These are phyloP conservation scores for Notothenia coriiceps DNA, from an alignment of 2,113 vertebrate genomes.

Conservation along the genomic window DNA sequence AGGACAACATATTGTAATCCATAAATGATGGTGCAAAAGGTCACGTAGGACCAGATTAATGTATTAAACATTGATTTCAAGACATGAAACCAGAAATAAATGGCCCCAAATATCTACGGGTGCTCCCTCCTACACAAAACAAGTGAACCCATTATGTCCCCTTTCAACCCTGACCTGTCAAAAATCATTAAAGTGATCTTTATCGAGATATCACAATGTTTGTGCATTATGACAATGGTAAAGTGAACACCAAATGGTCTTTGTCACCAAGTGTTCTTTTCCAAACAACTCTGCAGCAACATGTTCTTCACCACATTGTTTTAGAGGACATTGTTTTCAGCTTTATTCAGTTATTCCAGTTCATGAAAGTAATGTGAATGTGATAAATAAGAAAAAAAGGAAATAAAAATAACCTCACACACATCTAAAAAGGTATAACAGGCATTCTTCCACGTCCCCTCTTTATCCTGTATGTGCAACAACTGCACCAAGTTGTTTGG, in stretches of 20 bases:
- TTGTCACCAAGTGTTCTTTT: slow-evolving; percentile 39
- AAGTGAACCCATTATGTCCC: slow-evolving; percentile 22
- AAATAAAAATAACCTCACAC: slow-evolving; percentile 46
- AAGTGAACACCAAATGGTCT: slow-evolving; percentile 40
- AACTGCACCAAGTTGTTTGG: slow-evolving; percentile 73
- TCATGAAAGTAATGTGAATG: slow-evolving; percentile 54
- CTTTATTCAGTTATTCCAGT: slow-evolving; percentile 69
- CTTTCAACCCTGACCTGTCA: slow-evolving; percentile 26
- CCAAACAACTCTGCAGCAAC: slow-evolving; percentile 48
- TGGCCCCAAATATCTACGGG: slow-evolving; percentile 1
- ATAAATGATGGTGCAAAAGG: slow-evolving; percentile 39
- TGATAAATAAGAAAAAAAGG: slow-evolving; percentile 16
- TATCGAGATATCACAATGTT: slow-evolving; percentile 27
- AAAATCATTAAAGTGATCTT: slow-evolving; percentile 37
- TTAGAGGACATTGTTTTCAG: slow-evolving; percentile 52
- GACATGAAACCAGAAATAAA: slow-evolving; percentile 41
- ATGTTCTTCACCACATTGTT: slow-evolving; percentile 37
- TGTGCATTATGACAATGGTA: slow-evolving; percentile 54
- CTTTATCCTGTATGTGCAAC: slow-evolving; percentile 66
- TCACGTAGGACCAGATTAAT: slow-evolving; percentile 55
- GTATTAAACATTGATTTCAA: slow-evolving; percentile 51
- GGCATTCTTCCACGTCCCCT: slow-evolving; percentile 50
- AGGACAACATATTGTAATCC: slow-evolving; percentile 57
- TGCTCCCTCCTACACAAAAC: slow-evolving; percentile 24
- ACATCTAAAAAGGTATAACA: slow-evolving; percentile 54